Evolutionary conservation across 1,140 invertebrate genomes (phyloP).

Genomic region (Drusus annulatus): DNA sequence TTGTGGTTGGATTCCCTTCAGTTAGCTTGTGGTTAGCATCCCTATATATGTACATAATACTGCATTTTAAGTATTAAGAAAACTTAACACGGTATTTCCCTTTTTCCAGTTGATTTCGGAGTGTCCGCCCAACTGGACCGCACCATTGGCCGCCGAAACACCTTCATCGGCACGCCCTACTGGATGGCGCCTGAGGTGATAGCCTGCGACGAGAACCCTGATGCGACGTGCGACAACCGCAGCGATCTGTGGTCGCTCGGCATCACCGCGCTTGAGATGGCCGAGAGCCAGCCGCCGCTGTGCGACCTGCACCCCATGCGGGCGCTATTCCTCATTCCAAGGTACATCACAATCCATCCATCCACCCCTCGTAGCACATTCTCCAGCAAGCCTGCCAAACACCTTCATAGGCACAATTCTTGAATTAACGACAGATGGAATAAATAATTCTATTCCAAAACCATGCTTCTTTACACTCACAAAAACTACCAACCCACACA

Average conservation of each 20-base stretch:
- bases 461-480: no score
- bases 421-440: no score
- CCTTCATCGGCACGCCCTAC: slow-evolving; percentile 99
- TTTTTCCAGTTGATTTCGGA: slow-evolving; percentile 96
- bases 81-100: no score
- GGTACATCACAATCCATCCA: slow-evolving; percentile 65
- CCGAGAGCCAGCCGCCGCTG: slow-evolving; percentile 98
- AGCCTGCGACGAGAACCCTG: slow-evolving; percentile 99
- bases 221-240: slow-evolving; percentile 99
- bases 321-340: slow-evolving; percentile 97
- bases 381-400: no score
- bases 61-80: no score
- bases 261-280: slow-evolving; percentile 99
- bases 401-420: no score
- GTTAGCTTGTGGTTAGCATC: no score
- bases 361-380: no score
- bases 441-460: no score
- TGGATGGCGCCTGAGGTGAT: slow-evolving; percentile 99
- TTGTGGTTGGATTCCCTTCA: no score
- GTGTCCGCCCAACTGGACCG: slow-evolving; percentile 99
- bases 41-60: no score
- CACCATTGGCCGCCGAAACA: slow-evolving; percentile 98
- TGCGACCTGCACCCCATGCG: slow-evolving; percentile 99
- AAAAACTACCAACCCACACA: no score
- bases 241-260: slow-evolving; percentile 99